These are phyloP conservation scores for Callyntrura guangdongensis DNA, from an alignment of 2,888 invertebrate species.

Conservation along the genomic window DNA sequence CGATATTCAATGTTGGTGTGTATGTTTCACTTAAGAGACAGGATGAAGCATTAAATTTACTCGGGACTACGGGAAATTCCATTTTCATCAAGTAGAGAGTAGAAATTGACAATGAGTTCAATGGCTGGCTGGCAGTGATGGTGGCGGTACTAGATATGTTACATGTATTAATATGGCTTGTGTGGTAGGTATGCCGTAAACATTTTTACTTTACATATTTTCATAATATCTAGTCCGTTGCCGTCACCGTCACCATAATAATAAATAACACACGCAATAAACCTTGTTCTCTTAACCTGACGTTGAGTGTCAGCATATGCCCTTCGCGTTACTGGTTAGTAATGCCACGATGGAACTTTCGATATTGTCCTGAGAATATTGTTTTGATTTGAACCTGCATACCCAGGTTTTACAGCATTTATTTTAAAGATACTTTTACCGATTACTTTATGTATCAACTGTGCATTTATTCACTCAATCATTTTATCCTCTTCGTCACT, in stretches of 20 bases:
- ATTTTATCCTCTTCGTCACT: too few species aligned
- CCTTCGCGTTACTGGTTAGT: slow-evolving; percentile 8
- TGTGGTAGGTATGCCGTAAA: not conserved
- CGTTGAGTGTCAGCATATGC: slow-evolving; percentile 9
- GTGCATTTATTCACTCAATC: too few species aligned
- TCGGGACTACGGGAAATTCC: not conserved
- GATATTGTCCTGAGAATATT: too few species aligned
- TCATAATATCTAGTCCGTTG: too few species aligned
- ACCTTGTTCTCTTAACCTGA: slow-evolving; percentile 44
- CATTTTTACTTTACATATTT: not conserved
- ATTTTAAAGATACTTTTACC: too few species aligned
- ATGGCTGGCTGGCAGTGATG: slow-evolving; percentile 17
- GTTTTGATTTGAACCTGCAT: too few species aligned
- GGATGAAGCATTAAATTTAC: too few species aligned
- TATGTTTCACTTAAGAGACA: not conserved
- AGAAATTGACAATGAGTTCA: not conserved
- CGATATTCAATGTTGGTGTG: not conserved
- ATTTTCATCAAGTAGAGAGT: not conserved
- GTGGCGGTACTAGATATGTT: not conserved
- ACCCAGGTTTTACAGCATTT: too few species aligned
- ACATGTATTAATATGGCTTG: too few species aligned
- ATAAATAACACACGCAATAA: not conserved
- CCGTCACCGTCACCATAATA: not conserved
- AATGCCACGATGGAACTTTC: too few species aligned
- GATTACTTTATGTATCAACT: too few species aligned